Evolutionary conservation across 2,797 vertebrate species (phyloP), one percentile per base, ranked within the genome.

Genomic region (Mionectes olivaceus): DNA sequence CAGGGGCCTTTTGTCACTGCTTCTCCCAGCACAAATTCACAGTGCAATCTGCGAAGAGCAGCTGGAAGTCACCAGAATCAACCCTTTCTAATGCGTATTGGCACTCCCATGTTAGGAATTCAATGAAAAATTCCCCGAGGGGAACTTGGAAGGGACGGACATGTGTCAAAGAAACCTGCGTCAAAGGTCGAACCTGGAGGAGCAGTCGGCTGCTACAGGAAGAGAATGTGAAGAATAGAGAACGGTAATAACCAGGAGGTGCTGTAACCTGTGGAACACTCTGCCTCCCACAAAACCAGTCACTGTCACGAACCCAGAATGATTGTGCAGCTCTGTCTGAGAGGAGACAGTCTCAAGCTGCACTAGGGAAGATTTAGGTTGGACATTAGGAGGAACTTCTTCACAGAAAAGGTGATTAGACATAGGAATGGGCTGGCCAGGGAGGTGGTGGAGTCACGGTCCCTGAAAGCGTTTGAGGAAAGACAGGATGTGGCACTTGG

Each of bases 11-110:
- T 19, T 10, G 19, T n/a, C 17, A 9, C 39, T 83, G n/a, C 33
- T 89, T 15, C 9, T 18, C 19, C 11, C 41, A 15, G 7, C 14
- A 39, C 4, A 3, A 8, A 19, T 44, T 33, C 0, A 1, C 44
- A 70, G 49, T 0, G 0, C 35, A 50, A 17, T 28, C 37, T 68
- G 22, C 41, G 75, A 55, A 59, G 3, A 55, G 10, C 44, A 83
- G n/a, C 52, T 71, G 75, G 68, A 82, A 89, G 39, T 75, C 32
- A 60, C 25, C 7, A 70, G 28, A 78, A 74, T 56, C 15, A 33
- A 44, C 33, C 41, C 19, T 13, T 43, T 32, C 37, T 39, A 37
- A 55, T 15, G 15, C 19, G 14, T 22, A 52, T 19, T 57, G 35
- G 10, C 49, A 87, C 22, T 59, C 7, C 13, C 1, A 0, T 46